Evolutionary conservation across 2,888 invertebrate species (phyloP).

Genomic region (Neocrepidodera transversa): DNA sequence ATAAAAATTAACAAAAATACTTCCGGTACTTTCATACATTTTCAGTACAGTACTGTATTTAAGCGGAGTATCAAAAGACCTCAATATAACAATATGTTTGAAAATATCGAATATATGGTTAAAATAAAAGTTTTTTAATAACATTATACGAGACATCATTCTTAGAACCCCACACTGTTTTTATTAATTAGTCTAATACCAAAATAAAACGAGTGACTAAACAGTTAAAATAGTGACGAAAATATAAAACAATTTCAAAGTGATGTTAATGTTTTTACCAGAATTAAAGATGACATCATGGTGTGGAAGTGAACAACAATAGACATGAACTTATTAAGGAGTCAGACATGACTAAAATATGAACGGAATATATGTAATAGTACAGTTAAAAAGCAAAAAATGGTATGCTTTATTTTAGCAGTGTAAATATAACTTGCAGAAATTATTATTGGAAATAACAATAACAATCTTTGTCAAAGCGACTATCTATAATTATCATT

Average conservation of each 20-base stretch:
- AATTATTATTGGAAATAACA: too few relatives aligned
- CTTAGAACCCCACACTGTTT: neutral
- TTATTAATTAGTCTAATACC: neutral
- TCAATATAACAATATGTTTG: too few relatives aligned
- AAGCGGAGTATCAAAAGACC: too few relatives aligned
- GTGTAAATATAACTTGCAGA: neutral
- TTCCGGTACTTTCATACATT: neutral
- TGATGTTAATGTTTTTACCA: constrained; percentile 33
- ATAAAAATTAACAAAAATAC: neutral
- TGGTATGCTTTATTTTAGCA: neutral
- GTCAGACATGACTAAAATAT: constrained; percentile 6
- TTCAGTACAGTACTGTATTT: too few relatives aligned
- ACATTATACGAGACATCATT: neutral
- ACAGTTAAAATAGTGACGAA: constrained; percentile 25
- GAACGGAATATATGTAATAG: neutral
- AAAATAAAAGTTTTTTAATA: neutral
- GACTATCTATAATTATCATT: too few relatives aligned
- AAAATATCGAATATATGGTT: neutral
- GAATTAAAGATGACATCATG: constrained; percentile 43
- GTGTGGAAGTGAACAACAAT: constrained; percentile 39
- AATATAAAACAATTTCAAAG: constrained; percentile 28
- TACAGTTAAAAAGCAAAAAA: too few relatives aligned
- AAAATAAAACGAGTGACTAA: constrained; percentile 8
- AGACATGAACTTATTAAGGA: neutral
- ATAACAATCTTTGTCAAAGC: too few relatives aligned